A percentile compares a stretch with the other conserved stretches of the same genome.
Conservation (phyloP, 2,888 invertebrate genomes). For the Pinctada fucata region DNA sequence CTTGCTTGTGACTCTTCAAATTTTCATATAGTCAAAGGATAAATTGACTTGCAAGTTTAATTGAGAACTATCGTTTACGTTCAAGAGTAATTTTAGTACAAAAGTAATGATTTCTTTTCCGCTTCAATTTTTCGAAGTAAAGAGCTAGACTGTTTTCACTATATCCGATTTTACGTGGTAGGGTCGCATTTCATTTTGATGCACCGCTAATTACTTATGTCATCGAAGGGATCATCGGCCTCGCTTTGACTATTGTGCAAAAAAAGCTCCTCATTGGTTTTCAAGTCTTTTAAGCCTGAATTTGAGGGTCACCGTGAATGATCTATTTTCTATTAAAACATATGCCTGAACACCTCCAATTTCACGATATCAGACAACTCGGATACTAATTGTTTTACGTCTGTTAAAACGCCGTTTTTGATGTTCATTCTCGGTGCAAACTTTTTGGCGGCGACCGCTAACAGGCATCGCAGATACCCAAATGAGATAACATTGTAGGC, state of each 20-base stretch:
- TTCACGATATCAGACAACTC: background rate
- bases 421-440: background rate
- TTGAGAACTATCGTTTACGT: background rate
- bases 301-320: background rate
- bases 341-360: conserved; percentile 11
- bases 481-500: background rate
- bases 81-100: background rate
- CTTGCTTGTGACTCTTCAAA: too few species aligned
- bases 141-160: background rate
- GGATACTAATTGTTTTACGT: background rate
- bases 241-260: background rate
- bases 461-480: background rate
- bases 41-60: background rate
- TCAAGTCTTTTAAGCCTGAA: background rate
- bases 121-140: background rate
- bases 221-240: background rate
- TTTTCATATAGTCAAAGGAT: too few species aligned
- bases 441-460: background rate
- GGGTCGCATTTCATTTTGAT: background rate
- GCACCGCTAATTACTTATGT: conserved; percentile 15
- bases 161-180: background rate
- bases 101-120: background rate
- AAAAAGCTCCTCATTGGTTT: background rate
- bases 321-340: background rate
- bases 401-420: background rate